Base-by-base conservation (phyloP, 2,797 vertebrate genomes). In the Myoxocephalus aenaeus region DNA sequence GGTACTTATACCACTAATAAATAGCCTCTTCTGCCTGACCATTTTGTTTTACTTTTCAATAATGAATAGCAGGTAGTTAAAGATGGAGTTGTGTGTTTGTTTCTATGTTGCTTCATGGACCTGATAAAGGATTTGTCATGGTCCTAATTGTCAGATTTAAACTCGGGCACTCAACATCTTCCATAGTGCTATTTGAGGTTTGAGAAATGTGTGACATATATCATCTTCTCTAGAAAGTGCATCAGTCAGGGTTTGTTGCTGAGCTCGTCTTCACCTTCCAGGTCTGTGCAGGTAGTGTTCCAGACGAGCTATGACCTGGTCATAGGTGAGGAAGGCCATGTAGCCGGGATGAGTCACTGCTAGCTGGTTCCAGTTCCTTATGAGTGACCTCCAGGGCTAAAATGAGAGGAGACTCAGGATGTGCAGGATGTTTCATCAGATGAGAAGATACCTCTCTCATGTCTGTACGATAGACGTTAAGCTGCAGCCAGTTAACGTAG, bases 261-360 rank as follows among this genome's bases (percentile, higher is more conserved):
- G 36, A 22, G n/a, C 50, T 46, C 0, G 5, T 71, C 18, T 86
- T 88, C 70, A 97, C 97, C 96, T 97, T 69, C 97, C 96, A 1
- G 97, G 95, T 73, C 89, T 95, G 81, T 96, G 92, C 62, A 82
- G 90, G 89, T 93, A 95, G 76, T 94, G 89, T 79, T 95, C 92
- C 76, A 98, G 92, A 14, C 95, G 94, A 0, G 65, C 86, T 48
- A 76, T 90, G 17, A 96, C 96, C 88, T 98, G 97, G 10, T 97
- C 96, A 0, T 97, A 98, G 1, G 97, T 98, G 74, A 97, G 95
- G 87, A 98, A 97, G 17, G 97, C 97, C 96, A 97, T 97, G 91
- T 97, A 97, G 17, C 96, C 97, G 0, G 97, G 96, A 79, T 97
- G 96, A 36, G 95, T 97, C 73, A 98, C 96, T 0, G 96, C 97